Percentiles rank a stretch among this genome's conserved stretches.
phyloP scores from a whole-genome alignment of 2,797 vertebrate genomes.

The Onychomys torridus region DNA sequence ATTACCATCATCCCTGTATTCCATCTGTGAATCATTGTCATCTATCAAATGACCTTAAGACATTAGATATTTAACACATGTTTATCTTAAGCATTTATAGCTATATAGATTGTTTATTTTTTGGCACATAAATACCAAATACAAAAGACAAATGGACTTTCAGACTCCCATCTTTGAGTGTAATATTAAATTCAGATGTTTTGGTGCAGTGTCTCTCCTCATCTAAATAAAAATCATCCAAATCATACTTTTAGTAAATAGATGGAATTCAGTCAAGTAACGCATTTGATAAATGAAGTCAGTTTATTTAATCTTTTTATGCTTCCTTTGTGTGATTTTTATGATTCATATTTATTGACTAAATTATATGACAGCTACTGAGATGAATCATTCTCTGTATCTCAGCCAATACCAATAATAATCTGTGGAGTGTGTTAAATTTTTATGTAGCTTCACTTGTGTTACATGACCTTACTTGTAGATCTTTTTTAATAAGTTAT shows the following conservation, averaged over 20 bases:
- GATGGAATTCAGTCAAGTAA: neutral
- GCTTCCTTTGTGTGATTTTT: neutral
- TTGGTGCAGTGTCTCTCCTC: neutral
- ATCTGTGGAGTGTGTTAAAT: neutral
- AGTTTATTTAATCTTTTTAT: slow-evolving; percentile 30
- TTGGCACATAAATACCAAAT: neutral
- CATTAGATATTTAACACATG: neutral
- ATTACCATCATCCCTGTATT: neutral
- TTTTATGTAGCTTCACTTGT: slow-evolving; percentile 43
- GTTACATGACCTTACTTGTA: neutral
- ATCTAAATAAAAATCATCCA: slow-evolving; percentile 30
- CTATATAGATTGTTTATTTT: neutral
- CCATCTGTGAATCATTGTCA: neutral
- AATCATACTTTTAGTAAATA: slow-evolving; percentile 17
- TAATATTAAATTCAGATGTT: neutral
- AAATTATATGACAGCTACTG: neutral
- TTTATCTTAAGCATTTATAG: neutral
- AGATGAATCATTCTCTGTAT: slow-evolving; percentile 52
- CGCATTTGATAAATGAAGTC: slow-evolving; percentile 14
- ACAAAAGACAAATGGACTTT: neutral
- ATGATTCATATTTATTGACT: slow-evolving; percentile 53
- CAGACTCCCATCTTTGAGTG: neutral
- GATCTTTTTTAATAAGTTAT: slow-evolving; percentile 21
- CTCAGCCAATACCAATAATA: neutral
- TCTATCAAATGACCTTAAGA: neutral